phyloP scores from a whole-genome alignment of 2,113 vertebrate genomes.

The Mesembrinibis cayennensis region DNA sequence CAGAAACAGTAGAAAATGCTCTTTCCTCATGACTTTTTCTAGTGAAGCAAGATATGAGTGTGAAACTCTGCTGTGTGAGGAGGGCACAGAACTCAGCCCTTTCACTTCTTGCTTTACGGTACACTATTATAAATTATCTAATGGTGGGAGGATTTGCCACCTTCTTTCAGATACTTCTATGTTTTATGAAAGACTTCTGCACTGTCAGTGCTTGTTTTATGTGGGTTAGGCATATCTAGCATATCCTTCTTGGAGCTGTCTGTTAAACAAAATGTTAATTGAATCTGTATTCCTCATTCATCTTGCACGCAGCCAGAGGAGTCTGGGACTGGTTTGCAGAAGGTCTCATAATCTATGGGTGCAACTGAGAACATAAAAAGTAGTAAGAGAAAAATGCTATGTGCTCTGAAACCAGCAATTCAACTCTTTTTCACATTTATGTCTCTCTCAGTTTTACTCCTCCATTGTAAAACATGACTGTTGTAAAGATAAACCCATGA shows the following conservation, averaged over 20 bases:
- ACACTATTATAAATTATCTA: background rate
- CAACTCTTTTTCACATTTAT: background rate
- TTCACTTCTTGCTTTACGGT: background rate
- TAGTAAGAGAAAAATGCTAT: background rate
- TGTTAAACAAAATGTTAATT: background rate
- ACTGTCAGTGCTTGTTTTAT: background rate
- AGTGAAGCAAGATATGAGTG: background rate
- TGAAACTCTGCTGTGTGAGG: background rate
- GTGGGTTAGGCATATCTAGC: background rate
- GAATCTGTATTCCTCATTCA: background rate
- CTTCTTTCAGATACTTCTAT: background rate
- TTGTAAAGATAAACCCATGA: background rate
- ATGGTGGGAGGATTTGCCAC: background rate
- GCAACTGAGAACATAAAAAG: background rate
- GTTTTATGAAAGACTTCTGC: background rate
- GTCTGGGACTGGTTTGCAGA: background rate
- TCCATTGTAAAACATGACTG: background rate
- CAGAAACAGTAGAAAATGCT: background rate
- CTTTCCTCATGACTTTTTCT: background rate
- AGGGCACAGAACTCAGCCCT: background rate
- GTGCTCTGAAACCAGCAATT: background rate
- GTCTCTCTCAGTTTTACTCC: background rate
- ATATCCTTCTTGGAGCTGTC: background rate
- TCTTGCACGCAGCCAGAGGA: background rate
- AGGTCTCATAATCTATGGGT: background rate